phyloP scores from a whole-genome alignment of 2,888 invertebrate species.

The Dastarcus helophoroides region DNA sequence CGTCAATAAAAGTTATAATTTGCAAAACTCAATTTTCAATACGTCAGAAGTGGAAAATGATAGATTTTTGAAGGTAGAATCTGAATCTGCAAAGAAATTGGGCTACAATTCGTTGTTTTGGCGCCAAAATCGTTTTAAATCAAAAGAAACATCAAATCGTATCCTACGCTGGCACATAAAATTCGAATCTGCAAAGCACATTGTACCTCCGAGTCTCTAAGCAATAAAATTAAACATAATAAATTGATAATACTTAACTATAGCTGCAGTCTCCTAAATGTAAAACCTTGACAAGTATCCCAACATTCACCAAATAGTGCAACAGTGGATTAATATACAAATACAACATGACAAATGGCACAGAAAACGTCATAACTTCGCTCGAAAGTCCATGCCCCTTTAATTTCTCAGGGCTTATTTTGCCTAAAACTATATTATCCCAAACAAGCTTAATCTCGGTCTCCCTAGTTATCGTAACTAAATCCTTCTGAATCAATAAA shows the following conservation, averaged over 20 bases:
- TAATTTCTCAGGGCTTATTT: conserved; percentile 40
- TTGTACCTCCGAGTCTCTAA: background rate
- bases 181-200: no score
- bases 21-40: no score
- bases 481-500: conserved; percentile 46
- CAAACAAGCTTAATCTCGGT: conserved; percentile 31
- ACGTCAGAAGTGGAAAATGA: no score
- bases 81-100: no score
- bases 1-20: no score
- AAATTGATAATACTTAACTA: conserved; percentile 25
- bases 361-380: conserved; percentile 54
- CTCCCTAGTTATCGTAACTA: conserved; percentile 36
- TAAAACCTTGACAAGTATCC: conserved; percentile 44
- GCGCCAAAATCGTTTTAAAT: no score
- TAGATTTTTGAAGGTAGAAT: no score
- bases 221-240: background rate
- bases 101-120: no score
- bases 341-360: conserved; percentile 61
- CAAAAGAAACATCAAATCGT: no score
- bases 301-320: conserved; percentile 55
- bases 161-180: no score
- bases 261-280: no score
- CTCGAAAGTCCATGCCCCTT: conserved; percentile 55
- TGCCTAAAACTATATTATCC: conserved; percentile 35
- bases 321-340: conserved; percentile 66